phyloP scores from a whole-genome alignment of 2,797 vertebrate genomes.

The Sebastes baramenuke region DNA sequence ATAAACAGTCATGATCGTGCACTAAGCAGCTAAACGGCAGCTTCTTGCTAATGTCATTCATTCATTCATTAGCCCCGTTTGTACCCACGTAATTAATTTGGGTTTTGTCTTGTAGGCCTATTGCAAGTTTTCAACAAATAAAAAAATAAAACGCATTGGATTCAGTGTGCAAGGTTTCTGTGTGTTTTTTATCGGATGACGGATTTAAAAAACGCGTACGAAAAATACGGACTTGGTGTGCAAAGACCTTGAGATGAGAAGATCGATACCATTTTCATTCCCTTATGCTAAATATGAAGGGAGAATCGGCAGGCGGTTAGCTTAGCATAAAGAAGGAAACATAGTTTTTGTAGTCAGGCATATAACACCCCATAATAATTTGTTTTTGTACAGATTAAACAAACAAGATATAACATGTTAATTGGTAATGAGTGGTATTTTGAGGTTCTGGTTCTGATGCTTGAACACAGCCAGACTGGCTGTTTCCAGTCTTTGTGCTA shows the following conservation, averaged over 20 bases:
- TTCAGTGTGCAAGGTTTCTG: too few relatives aligned
- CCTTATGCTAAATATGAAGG: not conserved
- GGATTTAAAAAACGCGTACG: too few relatives aligned
- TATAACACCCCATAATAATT: not conserved
- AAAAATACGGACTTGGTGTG: not conserved
- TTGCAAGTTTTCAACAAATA: too few relatives aligned
- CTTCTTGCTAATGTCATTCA: too few relatives aligned
- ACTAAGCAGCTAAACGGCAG: too few relatives aligned
- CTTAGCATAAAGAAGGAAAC: not conserved
- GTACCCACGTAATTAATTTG: too few relatives aligned
- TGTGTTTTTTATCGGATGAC: too few relatives aligned
- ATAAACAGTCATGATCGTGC: too few relatives aligned
- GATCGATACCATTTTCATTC: not conserved
- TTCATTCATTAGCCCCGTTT: too few relatives aligned
- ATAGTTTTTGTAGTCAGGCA: not conserved
- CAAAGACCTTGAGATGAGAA: not conserved
- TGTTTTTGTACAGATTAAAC: too few relatives aligned
- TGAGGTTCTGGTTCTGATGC: not conserved
- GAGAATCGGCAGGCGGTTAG: not conserved
- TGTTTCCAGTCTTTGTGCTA: not conserved
- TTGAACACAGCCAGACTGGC: not conserved
- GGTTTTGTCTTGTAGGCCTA: too few relatives aligned
- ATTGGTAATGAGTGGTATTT: not conserved
- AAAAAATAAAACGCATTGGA: too few relatives aligned
- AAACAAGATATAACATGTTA: not conserved